Evolutionary conservation across 2,888 invertebrate genomes (phyloP).

Genomic region (Rhingia campestris): DNA sequence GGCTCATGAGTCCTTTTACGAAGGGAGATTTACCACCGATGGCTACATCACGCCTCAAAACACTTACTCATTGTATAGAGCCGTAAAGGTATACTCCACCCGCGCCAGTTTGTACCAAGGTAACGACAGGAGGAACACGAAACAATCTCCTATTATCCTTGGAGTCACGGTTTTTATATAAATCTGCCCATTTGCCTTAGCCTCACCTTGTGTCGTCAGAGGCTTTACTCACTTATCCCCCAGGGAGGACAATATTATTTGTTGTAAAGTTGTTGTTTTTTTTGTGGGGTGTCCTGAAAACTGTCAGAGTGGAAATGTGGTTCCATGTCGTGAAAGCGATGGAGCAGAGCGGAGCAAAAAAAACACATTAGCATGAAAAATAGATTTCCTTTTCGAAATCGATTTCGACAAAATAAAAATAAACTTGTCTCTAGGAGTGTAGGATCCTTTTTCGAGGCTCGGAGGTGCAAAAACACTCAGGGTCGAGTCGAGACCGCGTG

Average conservation of each 20-base stretch:
- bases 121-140: conserved; percentile 63
- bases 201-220: conserved; percentile 59
- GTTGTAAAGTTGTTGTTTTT: conserved; percentile 5
- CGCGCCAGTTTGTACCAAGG: conserved; percentile 16
- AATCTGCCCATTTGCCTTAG: conserved; percentile 57
- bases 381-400: conserved; percentile 70
- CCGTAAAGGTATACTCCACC: not conserved
- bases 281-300: conserved; percentile 15
- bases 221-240: conserved; percentile 52
- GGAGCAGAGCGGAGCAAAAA: conserved; percentile 43
- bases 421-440: conserved; percentile 4
- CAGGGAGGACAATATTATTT: conserved; percentile 30
- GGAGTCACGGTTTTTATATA: conserved; percentile 63
- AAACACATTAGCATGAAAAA: conserved; percentile 74
- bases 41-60: conserved; percentile 48
- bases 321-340: conserved; percentile 36
- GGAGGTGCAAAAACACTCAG: not conserved
- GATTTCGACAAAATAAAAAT: conserved; percentile 60
- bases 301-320: conserved; percentile 42
- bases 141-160: conserved; percentile 68
- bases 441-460: conserved; percentile 21
- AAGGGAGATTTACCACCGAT: conserved; percentile 41
- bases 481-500: conserved; percentile 22
- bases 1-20: conserved; percentile 3
- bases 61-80: conserved; percentile 56